A percentile compares a stretch with the other conserved stretches of the same genome.
Evolutionary conservation across 2,888 invertebrate species (phyloP).

Genomic region (Erpobdella octoculata): DNA sequence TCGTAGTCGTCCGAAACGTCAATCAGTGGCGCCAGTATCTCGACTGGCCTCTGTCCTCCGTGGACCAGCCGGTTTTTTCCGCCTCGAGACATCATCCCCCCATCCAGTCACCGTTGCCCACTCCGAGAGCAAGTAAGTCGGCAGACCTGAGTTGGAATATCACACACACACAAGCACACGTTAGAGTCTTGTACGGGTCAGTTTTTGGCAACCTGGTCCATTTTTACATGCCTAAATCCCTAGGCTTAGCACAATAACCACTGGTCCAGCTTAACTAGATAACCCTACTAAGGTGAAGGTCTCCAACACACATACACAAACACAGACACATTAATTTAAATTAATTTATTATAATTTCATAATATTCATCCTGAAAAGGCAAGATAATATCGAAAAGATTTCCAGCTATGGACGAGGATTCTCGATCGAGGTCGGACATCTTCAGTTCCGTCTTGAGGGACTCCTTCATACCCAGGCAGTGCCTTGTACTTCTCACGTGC

Average conservation of each 20-base stretch:
- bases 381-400: neutral
- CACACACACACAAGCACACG: too few species aligned
- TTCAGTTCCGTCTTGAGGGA: slow-evolving; percentile 43
- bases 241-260: too few species aligned
- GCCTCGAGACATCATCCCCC: slow-evolving; percentile 4
- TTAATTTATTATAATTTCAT: too few species aligned
- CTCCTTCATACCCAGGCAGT: slow-evolving; percentile 61
- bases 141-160: too few species aligned
- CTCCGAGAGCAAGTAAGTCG: slow-evolving; percentile 7
- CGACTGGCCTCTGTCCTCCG: slow-evolving; percentile 32
- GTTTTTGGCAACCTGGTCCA: too few species aligned
- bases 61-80: neutral
- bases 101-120: slow-evolving; percentile 1
- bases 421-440: neutral
- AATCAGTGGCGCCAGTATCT: slow-evolving; percentile 61
- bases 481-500: slow-evolving; percentile 59
- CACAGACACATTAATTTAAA: too few species aligned
- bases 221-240: too few species aligned
- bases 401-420: slow-evolving; percentile 3
- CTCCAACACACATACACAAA: too few species aligned
- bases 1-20: slow-evolving; percentile 61
- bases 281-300: too few species aligned
- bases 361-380: too few species aligned
- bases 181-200: too few species aligned
- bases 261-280: too few species aligned